phyloP scores from a whole-genome alignment of 1,140 invertebrate species.

The Lepidurus couesii region DNA sequence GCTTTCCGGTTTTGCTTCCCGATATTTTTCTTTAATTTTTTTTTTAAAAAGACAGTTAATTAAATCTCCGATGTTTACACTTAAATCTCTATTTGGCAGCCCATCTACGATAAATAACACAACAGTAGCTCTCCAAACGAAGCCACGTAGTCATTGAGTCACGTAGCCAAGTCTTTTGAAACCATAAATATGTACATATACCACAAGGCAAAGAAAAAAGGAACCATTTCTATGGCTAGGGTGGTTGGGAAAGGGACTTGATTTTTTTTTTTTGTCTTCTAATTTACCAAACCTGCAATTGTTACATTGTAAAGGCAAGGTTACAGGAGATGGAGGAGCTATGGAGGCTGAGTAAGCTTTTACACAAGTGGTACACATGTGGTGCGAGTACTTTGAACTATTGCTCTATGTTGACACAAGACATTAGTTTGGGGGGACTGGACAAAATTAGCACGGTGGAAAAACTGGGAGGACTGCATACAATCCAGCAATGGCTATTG shows the following conservation, averaged over 20 bases:
- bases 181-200: neutral
- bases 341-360: neutral
- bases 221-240: neutral
- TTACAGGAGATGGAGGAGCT: neutral
- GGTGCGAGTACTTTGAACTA: neutral
- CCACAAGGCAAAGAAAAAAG: neutral
- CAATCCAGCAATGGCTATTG: neutral
- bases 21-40: neutral
- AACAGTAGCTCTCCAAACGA: constrained; percentile 1
- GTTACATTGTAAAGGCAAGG: neutral
- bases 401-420: neutral
- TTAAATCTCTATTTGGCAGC: constrained; percentile 9
- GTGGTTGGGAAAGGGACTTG: neutral
- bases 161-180: neutral
- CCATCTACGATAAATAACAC: constrained; percentile 15
- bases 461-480: neutral
- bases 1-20: neutral
- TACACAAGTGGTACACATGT: neutral
- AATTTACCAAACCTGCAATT: neutral
- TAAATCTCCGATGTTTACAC: neutral
- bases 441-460: neutral
- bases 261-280: neutral
- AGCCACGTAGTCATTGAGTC: neutral
- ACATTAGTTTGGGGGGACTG: neutral
- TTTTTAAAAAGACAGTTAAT: neutral